phyloP scores from a whole-genome alignment of 1,140 invertebrate species.

The Hyposmocoma kahamanoa region DNA sequence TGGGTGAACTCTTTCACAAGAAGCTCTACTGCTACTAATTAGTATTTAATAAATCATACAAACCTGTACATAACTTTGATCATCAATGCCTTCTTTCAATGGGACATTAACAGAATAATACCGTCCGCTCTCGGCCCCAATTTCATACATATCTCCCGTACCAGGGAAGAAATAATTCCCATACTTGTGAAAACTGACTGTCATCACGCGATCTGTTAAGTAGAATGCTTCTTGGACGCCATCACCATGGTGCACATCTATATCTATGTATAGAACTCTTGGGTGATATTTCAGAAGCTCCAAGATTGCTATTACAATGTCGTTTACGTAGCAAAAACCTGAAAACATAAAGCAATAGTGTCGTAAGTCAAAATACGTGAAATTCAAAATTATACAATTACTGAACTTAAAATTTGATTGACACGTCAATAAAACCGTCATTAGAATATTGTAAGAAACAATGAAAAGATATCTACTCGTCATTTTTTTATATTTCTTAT shows the following conservation, averaged over 20 bases:
- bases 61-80: slow-evolving; percentile 90
- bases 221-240: slow-evolving; percentile 99
- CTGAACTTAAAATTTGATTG: no score
- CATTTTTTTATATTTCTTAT: no score
- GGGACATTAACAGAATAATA: slow-evolving; percentile 99
- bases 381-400: no score
- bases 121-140: slow-evolving; percentile 92
- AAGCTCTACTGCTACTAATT: no score
- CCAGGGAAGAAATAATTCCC: slow-evolving; percentile 99
- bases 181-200: slow-evolving; percentile 99
- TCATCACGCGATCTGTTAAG: slow-evolving; percentile 98
- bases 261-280: slow-evolving; percentile 98
- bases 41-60: slow-evolving; percentile 13
- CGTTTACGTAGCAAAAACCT: slow-evolving; percentile 98
- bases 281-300: slow-evolving; percentile 97
- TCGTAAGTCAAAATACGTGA: no score
- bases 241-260: slow-evolving; percentile 99
- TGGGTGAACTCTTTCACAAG: no score
- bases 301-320: slow-evolving; percentile 98
- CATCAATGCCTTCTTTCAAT: slow-evolving; percentile 96
- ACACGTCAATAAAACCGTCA: no score
- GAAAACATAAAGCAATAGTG: no score
- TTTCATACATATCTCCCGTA: slow-evolving; percentile 98
- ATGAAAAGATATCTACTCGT: no score
- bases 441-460: no score